Percentiles rank a stretch among this genome's conserved stretches.
phyloP scores from a whole-genome alignment of 2,888 invertebrate species.

The Tiphia femorata region DNA sequence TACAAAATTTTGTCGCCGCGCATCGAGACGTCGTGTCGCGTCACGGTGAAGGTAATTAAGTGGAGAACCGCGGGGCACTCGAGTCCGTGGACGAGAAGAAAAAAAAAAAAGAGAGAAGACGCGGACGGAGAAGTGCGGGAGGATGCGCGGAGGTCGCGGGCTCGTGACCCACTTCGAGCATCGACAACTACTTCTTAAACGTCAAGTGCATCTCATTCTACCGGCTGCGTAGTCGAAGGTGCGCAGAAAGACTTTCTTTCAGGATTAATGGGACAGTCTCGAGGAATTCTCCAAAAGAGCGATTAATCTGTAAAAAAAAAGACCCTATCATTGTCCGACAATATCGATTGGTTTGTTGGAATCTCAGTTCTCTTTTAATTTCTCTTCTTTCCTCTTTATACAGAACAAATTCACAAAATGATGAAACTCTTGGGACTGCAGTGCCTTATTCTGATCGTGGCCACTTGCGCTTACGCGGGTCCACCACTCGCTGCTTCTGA shows the following conservation, averaged over 20 bases:
- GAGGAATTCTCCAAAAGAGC: too few species aligned
- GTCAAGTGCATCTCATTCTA: constrained; percentile 33
- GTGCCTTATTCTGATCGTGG: constrained; percentile 11
- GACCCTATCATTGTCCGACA: too few species aligned
- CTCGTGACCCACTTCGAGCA: constrained; percentile 53
- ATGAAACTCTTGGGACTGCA: neutral
- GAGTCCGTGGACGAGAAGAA: constrained; percentile 33
- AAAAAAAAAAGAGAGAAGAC: too few species aligned
- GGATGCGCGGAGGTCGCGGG: constrained; percentile 40
- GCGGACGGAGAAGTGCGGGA: constrained; percentile 26
- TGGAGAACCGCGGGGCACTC: constrained; percentile 32
- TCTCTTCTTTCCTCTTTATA: constrained; percentile 21
- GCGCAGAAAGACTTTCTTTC: too few species aligned
- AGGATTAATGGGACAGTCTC: too few species aligned
- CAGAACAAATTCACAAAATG: constrained; percentile 1
- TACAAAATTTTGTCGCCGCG: too few species aligned
- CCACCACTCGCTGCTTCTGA: too few species aligned
- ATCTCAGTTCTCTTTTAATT: too few species aligned
- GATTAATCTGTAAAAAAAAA: too few species aligned
- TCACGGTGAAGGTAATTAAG: constrained; percentile 48
- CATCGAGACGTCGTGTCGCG: too few species aligned
- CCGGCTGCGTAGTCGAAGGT: too few species aligned
- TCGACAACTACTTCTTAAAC: constrained; percentile 52
- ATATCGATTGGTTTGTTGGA: too few species aligned
- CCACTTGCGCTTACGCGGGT: constrained; percentile 11